Evolutionary conservation across 2,113 vertebrate genomes (phyloP), one percentile per base, ranked within the genome.

Genomic region (Sorex araneus): DNA sequence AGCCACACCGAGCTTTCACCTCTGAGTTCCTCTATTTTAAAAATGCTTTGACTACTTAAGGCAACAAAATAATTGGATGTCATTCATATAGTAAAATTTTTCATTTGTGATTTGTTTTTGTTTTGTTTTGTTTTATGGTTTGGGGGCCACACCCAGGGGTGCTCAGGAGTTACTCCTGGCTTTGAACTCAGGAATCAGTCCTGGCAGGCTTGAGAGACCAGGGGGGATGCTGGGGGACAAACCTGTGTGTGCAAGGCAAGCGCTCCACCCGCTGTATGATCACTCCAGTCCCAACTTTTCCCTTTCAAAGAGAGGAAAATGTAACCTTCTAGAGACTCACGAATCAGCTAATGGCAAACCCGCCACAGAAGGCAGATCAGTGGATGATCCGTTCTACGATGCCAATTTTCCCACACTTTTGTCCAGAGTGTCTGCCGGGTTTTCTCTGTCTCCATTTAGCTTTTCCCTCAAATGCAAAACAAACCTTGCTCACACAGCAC

Each of bases 391-490:
- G 27, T 21, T 69, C 64, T 54, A 8, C 12, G 45, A 18, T 19
- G 18, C 13, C 25, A 63, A 2, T 50, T 73, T 89, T 60, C 82
- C 47, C 71, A 60, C 70, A 40, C 64, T 70, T 88, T 64, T 66
- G 32, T 36, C 67, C 66, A 76, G 47, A 63, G 30, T 43, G 9
- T 8, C 0, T 1, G 13, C 9, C 16, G 15, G 2, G 28, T 45
- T 73, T 40, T 30, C 67, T 43, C 11, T 13, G 0, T 7, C 75
- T 92, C 36, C 28, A 8, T 40, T 77, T 45, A 80, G 45, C 19
- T 78, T 47, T n/a, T 36, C 18, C 8, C 36, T 63, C 7, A 10
- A 18, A 27, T 70, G 85, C 69, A 94, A 93, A 91, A 50, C 69
- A 40, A 40, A 40, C 54, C 75, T 30, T 19, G n/a, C 50, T 30